Evolutionary conservation across 2,797 vertebrate genomes (phyloP).

Genomic region (Gephyroberyx darwinii): DNA sequence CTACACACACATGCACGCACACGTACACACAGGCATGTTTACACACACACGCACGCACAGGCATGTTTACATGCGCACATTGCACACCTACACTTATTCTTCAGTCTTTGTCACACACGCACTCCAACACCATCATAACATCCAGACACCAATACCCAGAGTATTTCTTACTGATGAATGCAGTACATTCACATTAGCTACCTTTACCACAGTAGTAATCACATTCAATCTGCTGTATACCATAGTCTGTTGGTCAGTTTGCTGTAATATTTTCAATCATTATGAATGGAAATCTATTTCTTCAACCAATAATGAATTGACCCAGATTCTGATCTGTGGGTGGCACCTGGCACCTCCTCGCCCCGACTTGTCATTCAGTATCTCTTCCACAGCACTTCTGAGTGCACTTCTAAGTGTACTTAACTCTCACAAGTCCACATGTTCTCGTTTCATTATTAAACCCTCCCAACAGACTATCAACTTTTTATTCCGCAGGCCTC

Average conservation of each 20-base stretch:
- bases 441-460: constrained; percentile 79
- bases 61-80: constrained; percentile 24
- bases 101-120: constrained; percentile 39
- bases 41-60: constrained; percentile 7
- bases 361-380: constrained; percentile 60
- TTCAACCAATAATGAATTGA: constrained; percentile 30
- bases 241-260: constrained; percentile 22
- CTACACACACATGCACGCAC: constrained; percentile 40
- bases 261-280: background rate
- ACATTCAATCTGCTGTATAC: background rate
- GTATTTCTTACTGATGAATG: constrained; percentile 37
- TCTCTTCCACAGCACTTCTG: constrained; percentile 73
- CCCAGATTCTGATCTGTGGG: constrained; percentile 57
- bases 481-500: constrained; percentile 61
- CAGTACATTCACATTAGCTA: constrained; percentile 23
- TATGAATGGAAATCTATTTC: constrained; percentile 39
- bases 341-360: constrained; percentile 61
- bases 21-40: constrained; percentile 1
- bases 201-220: constrained; percentile 1
- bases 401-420: constrained; percentile 78
- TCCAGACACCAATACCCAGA: constrained; percentile 35
- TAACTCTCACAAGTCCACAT: constrained; percentile 70
- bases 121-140: constrained; percentile 34
- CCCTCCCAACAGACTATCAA: constrained; percentile 72
- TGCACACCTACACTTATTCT: constrained; percentile 46